A percentile compares a stretch with the other conserved stretches of the same genome.
These are phyloP conservation scores for Caenorhabditis sp. DNA, from an alignment of 2,888 invertebrate species.

Conservation along the genomic window DNA sequence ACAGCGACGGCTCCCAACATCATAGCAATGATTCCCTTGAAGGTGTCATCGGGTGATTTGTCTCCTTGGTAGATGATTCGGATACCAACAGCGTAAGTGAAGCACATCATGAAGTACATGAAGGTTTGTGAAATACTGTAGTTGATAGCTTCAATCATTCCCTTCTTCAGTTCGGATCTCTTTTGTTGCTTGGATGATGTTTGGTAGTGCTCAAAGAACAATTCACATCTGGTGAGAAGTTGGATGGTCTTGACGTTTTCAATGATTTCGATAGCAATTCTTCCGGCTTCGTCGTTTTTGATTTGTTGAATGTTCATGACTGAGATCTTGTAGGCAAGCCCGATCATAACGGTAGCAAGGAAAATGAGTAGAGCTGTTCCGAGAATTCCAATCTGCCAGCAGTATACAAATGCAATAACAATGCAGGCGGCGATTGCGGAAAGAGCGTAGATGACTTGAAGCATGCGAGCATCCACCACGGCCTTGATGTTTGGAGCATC, in stretches of 20 bases:
- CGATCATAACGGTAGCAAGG: slow-evolving; percentile 83
- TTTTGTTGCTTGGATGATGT: slow-evolving; percentile 68
- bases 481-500: slow-evolving; percentile 84
- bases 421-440: slow-evolving; percentile 83
- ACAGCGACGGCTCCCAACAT: slow-evolving; percentile 73
- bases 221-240: slow-evolving; percentile 83
- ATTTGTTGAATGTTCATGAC: slow-evolving; percentile 72
- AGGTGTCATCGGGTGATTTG: slow-evolving; percentile 59
- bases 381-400: slow-evolving; percentile 83
- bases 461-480: slow-evolving; percentile 84
- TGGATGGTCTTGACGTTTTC: slow-evolving; percentile 84
- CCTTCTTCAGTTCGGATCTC: slow-evolving; percentile 68
- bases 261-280: slow-evolving; percentile 84
- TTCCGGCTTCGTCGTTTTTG: slow-evolving; percentile 85
- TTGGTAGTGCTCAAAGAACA: slow-evolving; percentile 82
- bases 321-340: slow-evolving; percentile 84
- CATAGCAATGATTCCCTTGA: slow-evolving; percentile 72
- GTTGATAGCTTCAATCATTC: slow-evolving; percentile 73
- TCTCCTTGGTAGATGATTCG: slow-evolving; percentile 70
- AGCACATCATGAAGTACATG: slow-evolving; percentile 75
- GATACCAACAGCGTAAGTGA: slow-evolving; percentile 72
- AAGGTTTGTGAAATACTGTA: slow-evolving; percentile 74
- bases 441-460: slow-evolving; percentile 83
- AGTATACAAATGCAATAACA: slow-evolving; percentile 84
- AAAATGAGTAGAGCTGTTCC: slow-evolving; percentile 81